Base-by-base conservation (phyloP, 2,888 invertebrate genomes). In the Hesperia comma region DNA sequence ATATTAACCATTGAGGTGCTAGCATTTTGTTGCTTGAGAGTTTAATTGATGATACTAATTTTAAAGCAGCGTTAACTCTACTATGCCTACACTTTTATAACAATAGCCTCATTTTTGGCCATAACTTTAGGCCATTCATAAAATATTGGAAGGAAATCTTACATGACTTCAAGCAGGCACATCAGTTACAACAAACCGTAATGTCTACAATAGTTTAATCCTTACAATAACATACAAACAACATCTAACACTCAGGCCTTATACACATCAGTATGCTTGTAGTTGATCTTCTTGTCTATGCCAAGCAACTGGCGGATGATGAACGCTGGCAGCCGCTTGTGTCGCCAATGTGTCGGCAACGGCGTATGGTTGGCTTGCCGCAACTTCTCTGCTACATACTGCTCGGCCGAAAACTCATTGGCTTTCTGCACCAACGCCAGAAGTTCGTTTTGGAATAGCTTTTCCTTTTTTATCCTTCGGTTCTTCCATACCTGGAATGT, bases 381-480 rank as follows among this genome's bases (percentile, higher is more conserved):
- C 0, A 98, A 79, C 76, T 95, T 95, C 19, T 94, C 93, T 0
- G 91, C 84, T 0, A 97, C 96, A 81, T 96, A 96, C 60, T 94
- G 82, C 72, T 95, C 95, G 0, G 97, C 96, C 69, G 96, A 94
- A 85, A 98, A 98, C 62, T 93, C 92, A 71, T 97, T 95, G 0
- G 97, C 97, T 54, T 94, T 89, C 81, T 95, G 95, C 12, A 97
- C 94, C 81, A 96, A 93, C 0, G 93, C 89, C 66, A 96, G 87
- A 0, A 97, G 89, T 62, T 93, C 93, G 0, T 94, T 95, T 77
- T 97, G 96, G 86, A 97, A 98, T 6, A 85, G 88, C 78, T 96
- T 97, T 79, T 98, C 97, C 80, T 95, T 97, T 55, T 93, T 93
- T 79, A 95, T 88, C 78, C 96, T 95, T 61, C 97, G 94, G 19